Evolutionary conservation across 2,888 invertebrate species (phyloP), one percentile per base, ranked within the genome.

Genomic region (Orthosia gothica): DNA sequence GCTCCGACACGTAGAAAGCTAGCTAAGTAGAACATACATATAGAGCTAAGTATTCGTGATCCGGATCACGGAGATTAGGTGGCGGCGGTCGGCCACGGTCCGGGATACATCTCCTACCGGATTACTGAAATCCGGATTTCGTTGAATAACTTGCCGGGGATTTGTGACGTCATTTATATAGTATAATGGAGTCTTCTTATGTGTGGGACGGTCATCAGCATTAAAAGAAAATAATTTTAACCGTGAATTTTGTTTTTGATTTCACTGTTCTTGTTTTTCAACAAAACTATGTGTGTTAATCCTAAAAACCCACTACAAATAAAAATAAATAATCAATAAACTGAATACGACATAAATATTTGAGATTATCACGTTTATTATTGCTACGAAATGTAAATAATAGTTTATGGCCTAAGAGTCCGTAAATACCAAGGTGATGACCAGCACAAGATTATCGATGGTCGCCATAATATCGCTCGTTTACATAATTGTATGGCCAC

Each of bases 121-220:
- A 95, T 96, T 95, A 96, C 94, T 90, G 84, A 86, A 91, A 96
- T 95, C 94, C 95, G 95, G 95, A 95, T 95, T 94, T 95, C 90
- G 93, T 93, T 92, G 94, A 95, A 95, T 95, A 95, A 94, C 94
- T 94, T 92, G 93, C 92, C 78, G 80, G 87, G 88, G 93, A 92
- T 84, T 86, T 86, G 82, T 87, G 87, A 86, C 83, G 86, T 87
- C 84, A 85, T 80, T 80, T 83, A 87, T 84, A 82, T 83, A 71
- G 70, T 76, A 81, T 86, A 83, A 83, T 80, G 55, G 70, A 76
- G 71, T 73, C 78, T 75, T 68, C 75, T 75, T 77, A 80, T 76
- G 50, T 81, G 71, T 76, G 65, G 40, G 55, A 58, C 20, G 20
- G 66, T 74, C 62, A 79, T 74, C 78, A 76, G 52, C 52, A n/a